Base-by-base conservation (phyloP, 2,113 vertebrate species). In the Crotalus viridis region DNA sequence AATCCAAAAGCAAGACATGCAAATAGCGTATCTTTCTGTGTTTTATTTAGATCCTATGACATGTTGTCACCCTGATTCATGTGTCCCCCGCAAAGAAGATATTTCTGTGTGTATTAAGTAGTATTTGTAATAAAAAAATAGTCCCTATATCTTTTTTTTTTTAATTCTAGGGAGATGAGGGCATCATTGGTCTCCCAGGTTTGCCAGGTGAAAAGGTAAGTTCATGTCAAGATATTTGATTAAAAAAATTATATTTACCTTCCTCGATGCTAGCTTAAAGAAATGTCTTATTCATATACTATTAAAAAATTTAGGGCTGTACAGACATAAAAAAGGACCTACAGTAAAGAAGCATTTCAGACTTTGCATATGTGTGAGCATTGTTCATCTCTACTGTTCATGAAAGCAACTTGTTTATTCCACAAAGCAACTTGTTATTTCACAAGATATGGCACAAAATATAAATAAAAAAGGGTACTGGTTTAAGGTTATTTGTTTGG, bases 151-250 rank as follows among this genome's bases (percentile, higher is more conserved):
- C 74, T 59, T 2, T 56, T 93, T 81, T 46, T 21, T 28, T 87
- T 52, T 21, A 26, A 55, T 94, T 92, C 52, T 90, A 98, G 97
- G 98, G 98, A 5, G 96, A 97, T 15, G 74, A 85, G 0, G 97
- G 98, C 97, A 91, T 93, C 8, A 46, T 97, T 0, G 98, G 98
- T 24, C 74, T 93, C 26, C 92, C 94, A 0, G 98, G 98, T 54
- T 89, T 96, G 26, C 96, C 95, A 0, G 98, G 98, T 22, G 46
- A 51, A 0, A 98, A 97, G 97, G 98, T 98, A 95, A 92, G 93
- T 87, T 3, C 0, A 0, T 24, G 5, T 46, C 48, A 55, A 39
- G 26, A 0, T 0, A 7, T 28, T 10, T 17, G 54, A 51, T n/a
- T n/a, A 7, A 17, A 28, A 85, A 12, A 15, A 22, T 21, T 91